Evolutionary conservation across 2,113 vertebrate species (phyloP).

Genomic region (Carassius carassius): DNA sequence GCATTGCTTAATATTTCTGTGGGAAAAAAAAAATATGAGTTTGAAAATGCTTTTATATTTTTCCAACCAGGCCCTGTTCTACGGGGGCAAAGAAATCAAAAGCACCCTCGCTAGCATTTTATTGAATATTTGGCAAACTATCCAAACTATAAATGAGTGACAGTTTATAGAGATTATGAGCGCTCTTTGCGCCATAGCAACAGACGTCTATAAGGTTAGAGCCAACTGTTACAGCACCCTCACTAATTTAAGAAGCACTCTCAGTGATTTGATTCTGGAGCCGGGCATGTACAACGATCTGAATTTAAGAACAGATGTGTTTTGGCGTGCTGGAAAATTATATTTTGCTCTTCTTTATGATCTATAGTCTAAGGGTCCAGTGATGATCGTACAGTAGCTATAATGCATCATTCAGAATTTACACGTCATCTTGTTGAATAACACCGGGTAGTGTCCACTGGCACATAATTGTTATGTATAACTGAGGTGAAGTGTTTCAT

Average conservation of each 20-base stretch:
- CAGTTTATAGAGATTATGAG: too few species aligned
- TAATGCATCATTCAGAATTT: slow-evolving; percentile 1
- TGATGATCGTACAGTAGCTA: neutral
- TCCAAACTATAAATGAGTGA: too few species aligned
- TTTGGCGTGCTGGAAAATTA: neutral
- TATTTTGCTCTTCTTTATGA: neutral
- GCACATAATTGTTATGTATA: slow-evolving; percentile 45
- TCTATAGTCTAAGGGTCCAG: neutral
- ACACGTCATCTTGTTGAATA: neutral
- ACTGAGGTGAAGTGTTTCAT: slow-evolving; percentile 54
- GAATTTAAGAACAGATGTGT: neutral
- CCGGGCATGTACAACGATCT: neutral
- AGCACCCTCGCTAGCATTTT: too few species aligned
- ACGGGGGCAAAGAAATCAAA: too few species aligned
- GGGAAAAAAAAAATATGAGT: neutral
- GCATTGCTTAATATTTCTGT: too few species aligned
- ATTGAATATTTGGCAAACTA: too few species aligned
- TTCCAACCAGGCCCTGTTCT: neutral
- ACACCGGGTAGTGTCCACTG: slow-evolving; percentile 31
- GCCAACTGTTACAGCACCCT: too few species aligned
- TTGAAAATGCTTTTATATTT: neutral
- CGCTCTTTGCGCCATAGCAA: too few species aligned
- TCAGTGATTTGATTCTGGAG: too few species aligned
- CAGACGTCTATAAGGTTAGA: too few species aligned
- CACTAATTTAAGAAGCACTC: too few species aligned